These are phyloP conservation scores for Patiria pectinifera DNA, from an alignment of 53 echinoderm and acorn worm genomes.

Conservation along the genomic window DNA sequence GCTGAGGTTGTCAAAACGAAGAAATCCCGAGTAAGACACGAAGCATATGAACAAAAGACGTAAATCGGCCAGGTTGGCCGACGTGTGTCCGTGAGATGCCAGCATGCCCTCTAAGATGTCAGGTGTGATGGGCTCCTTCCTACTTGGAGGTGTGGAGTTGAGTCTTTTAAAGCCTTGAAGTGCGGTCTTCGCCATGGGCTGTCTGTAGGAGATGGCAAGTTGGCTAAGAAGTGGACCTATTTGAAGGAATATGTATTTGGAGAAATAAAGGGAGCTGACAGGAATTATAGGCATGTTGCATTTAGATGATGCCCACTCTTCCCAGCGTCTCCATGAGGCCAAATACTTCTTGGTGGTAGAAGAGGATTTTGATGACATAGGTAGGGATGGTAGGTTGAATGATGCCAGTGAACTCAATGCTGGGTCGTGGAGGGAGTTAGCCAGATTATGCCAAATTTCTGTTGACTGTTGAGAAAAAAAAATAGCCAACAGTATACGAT, in stretches of 20 bases:
- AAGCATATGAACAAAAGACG: slow-evolving; percentile 45
- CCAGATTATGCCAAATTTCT: not conserved
- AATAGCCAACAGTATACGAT: not conserved
- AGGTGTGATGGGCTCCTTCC: slow-evolving; percentile 45
- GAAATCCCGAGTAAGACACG: slow-evolving; percentile 50
- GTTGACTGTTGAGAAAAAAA: not conserved
- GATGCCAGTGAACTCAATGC: not conserved
- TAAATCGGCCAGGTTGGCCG: slow-evolving; percentile 39
- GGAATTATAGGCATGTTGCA: slow-evolving; percentile 10
- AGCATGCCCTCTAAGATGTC: slow-evolving; percentile 5
- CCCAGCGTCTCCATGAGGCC: slow-evolving; percentile 19
- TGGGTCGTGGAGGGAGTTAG: not conserved
- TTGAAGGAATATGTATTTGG: slow-evolving; percentile 42
- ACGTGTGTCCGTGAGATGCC: slow-evolving; percentile 29
- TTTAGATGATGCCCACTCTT: slow-evolving; percentile 32
- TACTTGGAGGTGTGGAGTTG: not conserved
- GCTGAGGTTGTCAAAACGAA: slow-evolving; percentile 17
- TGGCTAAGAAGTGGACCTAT: slow-evolving; percentile 33
- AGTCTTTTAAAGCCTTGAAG: not conserved
- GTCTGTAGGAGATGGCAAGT: slow-evolving; percentile 54
- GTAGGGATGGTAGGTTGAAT: not conserved
- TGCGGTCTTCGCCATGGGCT: slow-evolving; percentile 51
- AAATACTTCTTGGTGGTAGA: slow-evolving; percentile 30
- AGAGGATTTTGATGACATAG: slow-evolving; percentile 5
- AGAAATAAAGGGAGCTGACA: not conserved